Evolutionary conservation across 2,888 invertebrate species (phyloP).

Genomic region (Drosophila hamatofila): DNA sequence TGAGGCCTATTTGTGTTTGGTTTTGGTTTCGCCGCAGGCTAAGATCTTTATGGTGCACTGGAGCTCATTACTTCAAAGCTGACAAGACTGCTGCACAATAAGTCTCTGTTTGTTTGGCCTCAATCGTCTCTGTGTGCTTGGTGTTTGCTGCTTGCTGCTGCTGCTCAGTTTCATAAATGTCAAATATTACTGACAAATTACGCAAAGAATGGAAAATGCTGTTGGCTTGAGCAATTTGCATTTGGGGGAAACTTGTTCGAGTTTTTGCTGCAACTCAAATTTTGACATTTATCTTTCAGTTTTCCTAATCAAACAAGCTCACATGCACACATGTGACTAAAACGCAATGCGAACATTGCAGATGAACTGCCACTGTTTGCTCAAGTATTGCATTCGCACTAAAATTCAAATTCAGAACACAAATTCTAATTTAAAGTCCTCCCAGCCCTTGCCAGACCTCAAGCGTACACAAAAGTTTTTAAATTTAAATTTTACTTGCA

Average conservation of each 20-base stretch:
- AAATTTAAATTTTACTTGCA: background rate
- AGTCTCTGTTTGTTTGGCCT: constrained; percentile 35
- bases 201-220: constrained; percentile 35
- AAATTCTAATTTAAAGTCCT: constrained; percentile 4
- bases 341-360: constrained; percentile 11
- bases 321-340: constrained; percentile 34
- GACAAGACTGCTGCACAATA: constrained; percentile 22
- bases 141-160: constrained; percentile 1
- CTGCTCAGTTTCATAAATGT: constrained; percentile 47
- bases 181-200: constrained; percentile 73
- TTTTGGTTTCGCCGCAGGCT: background rate
- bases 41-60: background rate
- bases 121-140: constrained; percentile 31
- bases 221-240: constrained; percentile 44
- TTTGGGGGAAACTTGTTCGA: constrained; percentile 45
- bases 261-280: constrained; percentile 22
- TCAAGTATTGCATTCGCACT: constrained; percentile 31
- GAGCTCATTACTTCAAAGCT: constrained; percentile 21
- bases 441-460: background rate
- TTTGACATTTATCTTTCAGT: constrained; percentile 65
- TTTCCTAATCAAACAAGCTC: constrained; percentile 45
- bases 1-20: constrained; percentile 1
- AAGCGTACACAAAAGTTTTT: background rate
- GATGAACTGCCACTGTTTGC: constrained; percentile 5
- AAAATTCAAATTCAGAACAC: background rate